These are phyloP conservation scores for Oncorhynchus tshawytscha DNA, from an alignment of 2,113 vertebrate species.

Conservation along the genomic window DNA sequence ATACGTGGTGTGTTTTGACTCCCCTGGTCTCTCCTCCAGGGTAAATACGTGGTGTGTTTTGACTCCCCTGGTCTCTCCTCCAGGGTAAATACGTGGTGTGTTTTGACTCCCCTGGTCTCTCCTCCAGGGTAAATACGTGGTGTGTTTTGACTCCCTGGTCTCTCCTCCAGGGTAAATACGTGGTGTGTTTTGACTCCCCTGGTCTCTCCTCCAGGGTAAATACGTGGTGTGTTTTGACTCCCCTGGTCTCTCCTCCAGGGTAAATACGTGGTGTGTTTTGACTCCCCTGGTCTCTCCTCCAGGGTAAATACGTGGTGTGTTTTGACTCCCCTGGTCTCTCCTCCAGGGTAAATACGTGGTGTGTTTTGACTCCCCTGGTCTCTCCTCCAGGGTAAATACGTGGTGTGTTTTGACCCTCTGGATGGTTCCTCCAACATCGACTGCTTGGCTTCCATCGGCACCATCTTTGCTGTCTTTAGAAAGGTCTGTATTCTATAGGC, in stretches of 20 bases:
- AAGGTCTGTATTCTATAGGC: slow-evolving; percentile 73
- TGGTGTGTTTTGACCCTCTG: slow-evolving; percentile 86
- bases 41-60: too few relatives aligned
- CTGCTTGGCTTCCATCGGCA: slow-evolving; percentile 92
- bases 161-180: slow-evolving; percentile 46
- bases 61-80: slow-evolving; percentile 10
- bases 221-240: too few relatives aligned
- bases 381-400: slow-evolving; percentile 86
- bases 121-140: too few relatives aligned
- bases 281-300: too few relatives aligned
- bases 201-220: too few relatives aligned
- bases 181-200: too few relatives aligned
- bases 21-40: too few relatives aligned
- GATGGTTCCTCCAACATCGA: slow-evolving; percentile 97
- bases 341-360: too few relatives aligned
- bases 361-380: too few relatives aligned
- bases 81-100: slow-evolving; percentile 90
- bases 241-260: slow-evolving; percentile 70
- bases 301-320: slow-evolving; percentile 33
- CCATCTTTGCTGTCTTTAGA: slow-evolving; percentile 90
- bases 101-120: slow-evolving; percentile 69
- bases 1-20: too few relatives aligned
- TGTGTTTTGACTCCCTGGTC: too few relatives aligned
- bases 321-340: too few relatives aligned
- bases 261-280: slow-evolving; percentile 83